Percentiles rank a stretch among this genome's conserved stretches.
phyloP scores from a whole-genome alignment of 2,888 invertebrate species.

The Thymelicus acteon region DNA sequence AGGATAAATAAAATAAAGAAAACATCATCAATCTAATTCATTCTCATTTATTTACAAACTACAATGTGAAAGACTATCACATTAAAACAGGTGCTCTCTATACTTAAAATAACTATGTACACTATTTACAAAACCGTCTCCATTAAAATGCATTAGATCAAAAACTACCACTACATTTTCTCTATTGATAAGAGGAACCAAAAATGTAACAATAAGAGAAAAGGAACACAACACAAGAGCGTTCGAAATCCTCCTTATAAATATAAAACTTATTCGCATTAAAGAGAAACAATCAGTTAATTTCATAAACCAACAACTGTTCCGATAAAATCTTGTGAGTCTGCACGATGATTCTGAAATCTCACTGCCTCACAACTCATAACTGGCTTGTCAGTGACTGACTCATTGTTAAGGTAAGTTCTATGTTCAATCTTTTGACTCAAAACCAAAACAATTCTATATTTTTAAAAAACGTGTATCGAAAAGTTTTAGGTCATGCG shows the following conservation, averaged over 20 bases:
- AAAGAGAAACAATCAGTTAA: conserved; percentile 59
- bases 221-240: conserved; percentile 53
- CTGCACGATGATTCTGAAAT: neutral
- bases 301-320: conserved; percentile 53
- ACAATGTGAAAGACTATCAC: conserved; percentile 77
- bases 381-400: too few species aligned
- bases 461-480: too few species aligned
- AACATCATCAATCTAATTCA: conserved; percentile 63
- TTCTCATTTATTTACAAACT: conserved; percentile 82
- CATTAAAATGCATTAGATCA: conserved; percentile 65
- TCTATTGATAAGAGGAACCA: conserved; percentile 51
- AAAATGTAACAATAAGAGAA: conserved; percentile 50
- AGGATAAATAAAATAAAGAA: conserved; percentile 36
- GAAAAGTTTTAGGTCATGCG: too few species aligned
- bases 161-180: conserved; percentile 33
- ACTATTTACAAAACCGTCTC: conserved; percentile 68
- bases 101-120: conserved; percentile 58
- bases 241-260: conserved; percentile 45
- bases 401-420: too few species aligned
- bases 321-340: conserved; percentile 15
- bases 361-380: too few species aligned
- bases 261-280: conserved; percentile 58
- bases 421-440: too few species aligned
- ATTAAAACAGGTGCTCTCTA: conserved; percentile 77
- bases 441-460: too few species aligned